phyloP scores from a whole-genome alignment of 1,140 invertebrate genomes.

The Lepidurus apus region DNA sequence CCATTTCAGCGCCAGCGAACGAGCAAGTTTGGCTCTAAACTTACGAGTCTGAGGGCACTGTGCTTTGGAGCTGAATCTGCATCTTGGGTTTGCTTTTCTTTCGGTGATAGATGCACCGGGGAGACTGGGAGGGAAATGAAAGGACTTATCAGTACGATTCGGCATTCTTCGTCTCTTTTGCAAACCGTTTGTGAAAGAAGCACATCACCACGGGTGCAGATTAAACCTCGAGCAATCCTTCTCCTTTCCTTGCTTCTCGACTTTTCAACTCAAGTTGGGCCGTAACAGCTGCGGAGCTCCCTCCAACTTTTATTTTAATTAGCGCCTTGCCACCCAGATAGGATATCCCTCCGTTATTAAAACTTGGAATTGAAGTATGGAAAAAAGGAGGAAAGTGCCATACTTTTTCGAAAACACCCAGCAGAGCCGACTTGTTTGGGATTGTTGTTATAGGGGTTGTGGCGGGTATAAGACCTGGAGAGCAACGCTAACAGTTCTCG shows the following conservation, averaged over 20 bases:
- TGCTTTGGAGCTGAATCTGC: background rate
- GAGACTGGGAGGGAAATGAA: background rate
- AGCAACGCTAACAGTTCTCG: slow-evolving; percentile 7
- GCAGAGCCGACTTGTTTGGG: background rate
- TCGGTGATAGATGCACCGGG: background rate
- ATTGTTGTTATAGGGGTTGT: background rate
- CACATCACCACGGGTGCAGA: background rate
- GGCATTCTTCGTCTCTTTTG: slow-evolving; percentile 14
- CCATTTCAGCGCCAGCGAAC: background rate
- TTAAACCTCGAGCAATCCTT: background rate
- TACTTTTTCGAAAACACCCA: background rate
- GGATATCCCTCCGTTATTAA: background rate
- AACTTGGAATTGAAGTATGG: background rate
- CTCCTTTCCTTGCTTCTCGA: background rate
- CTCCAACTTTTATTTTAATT: slow-evolving; percentile 3
- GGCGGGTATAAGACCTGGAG: background rate
- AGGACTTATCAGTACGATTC: slow-evolving; percentile 10
- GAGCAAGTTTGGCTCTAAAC: background rate
- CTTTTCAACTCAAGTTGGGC: background rate
- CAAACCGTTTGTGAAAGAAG: background rate
- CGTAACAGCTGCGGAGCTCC: background rate
- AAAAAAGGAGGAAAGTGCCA: background rate
- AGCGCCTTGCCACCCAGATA: background rate
- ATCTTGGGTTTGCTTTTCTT: background rate
- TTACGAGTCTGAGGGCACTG: background rate